phyloP scores from a whole-genome alignment of 2,797 vertebrate genomes.

The Pseudochirops cupreus region DNA sequence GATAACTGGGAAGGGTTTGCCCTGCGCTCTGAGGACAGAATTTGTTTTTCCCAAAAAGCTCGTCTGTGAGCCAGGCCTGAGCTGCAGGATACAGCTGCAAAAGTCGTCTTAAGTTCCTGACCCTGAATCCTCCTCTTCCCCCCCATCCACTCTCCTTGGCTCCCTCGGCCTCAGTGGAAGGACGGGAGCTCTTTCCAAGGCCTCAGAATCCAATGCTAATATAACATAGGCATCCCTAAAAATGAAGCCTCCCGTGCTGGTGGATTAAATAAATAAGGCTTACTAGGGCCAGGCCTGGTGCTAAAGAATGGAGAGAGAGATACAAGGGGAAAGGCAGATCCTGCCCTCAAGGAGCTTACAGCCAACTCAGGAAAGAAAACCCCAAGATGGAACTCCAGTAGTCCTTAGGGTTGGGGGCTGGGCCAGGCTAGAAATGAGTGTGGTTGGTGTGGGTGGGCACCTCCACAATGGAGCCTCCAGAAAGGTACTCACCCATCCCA shows the following conservation, averaged over 20 bases:
- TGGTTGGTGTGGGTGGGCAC: background rate
- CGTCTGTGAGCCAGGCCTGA: background rate
- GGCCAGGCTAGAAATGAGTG: background rate
- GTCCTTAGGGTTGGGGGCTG: background rate
- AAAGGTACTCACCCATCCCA: too few species aligned
- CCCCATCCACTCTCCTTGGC: background rate
- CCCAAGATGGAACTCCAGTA: background rate
- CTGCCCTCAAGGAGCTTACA: background rate
- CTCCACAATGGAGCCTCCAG: background rate
- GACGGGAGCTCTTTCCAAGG: background rate
- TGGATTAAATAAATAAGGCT: background rate
- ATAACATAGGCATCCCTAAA: background rate
- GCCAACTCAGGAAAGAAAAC: background rate
- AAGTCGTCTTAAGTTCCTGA: background rate
- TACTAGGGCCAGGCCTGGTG: accelerated
- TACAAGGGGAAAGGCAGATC: background rate
- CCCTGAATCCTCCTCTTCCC: background rate
- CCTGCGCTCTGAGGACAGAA: background rate
- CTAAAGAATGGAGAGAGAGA: background rate
- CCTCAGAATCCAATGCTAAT: background rate
- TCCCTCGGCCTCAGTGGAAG: background rate
- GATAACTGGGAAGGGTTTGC: background rate
- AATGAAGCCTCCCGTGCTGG: background rate
- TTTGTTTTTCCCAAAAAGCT: background rate
- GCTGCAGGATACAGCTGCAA: slow-evolving; percentile 1